Evolutionary conservation across 2,888 invertebrate species (phyloP), one percentile per base, ranked within the genome.

Genomic region (Trachelus stipa): DNA sequence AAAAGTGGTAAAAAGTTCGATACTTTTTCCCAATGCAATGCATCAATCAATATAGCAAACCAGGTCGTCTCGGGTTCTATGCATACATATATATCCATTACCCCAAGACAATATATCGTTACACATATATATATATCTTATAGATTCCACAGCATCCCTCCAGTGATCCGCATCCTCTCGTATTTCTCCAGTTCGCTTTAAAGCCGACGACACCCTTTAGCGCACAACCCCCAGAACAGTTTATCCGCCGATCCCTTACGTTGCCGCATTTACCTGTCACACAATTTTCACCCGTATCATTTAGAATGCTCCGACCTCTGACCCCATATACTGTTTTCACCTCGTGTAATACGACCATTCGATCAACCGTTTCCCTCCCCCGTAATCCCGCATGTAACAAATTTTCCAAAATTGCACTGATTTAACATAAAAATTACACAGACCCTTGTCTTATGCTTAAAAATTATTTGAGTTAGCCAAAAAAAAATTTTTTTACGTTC

Each of bases 81-180:
- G 56, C 34, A 31, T 74, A 35, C 40, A 68, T 15, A 40, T 12
- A 15, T 74, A 71, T 30, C 69, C 23, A 56, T 56, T 23, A 56
- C 15, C 56, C 56, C 56, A 56, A 56, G 56, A 56, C 56, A 56
- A 56, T 33, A 73, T 69, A 76, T 35, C 9, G 68, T 30, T 37
- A 37, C 34, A 69, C 56, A 68, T 15, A 76, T 77, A 73, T 15
- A n/a, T 56, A 73, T 69, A 56, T 75, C 75, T 73, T 35, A 68
- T 78, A 77, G 74, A 73, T 73, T 76, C 73, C 75, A 30, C 30
- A 74, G 35, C 12, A 68, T 75, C 75, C 73, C 79, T 79, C 79
- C 73, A 77, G 74, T 74, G 78, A 80, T 71, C 76, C 80, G 78
- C 74, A 35, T 71, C 68, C 74, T 73, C 31, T 23, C 76, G 69